Evolutionary conservation across 1,140 invertebrate species (phyloP), one percentile per base, ranked within the genome.

Genomic region (Drosophila persimilis): DNA sequence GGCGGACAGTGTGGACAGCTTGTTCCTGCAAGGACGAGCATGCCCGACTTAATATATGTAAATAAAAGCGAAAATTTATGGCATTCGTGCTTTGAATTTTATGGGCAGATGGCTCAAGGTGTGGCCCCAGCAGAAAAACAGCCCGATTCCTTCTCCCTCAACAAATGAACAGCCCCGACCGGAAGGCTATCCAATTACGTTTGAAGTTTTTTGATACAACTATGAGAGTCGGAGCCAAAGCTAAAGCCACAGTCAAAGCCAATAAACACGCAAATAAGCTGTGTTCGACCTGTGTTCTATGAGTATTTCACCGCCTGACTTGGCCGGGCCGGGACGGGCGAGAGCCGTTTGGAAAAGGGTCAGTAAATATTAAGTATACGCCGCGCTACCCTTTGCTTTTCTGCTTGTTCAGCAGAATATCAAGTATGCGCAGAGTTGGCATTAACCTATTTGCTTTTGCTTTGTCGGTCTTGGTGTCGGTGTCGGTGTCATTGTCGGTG

Each of bases 261-360:
- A 86, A 85, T 85, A 86, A 85, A 86, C 81, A 85, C 80, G 81
- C 81, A 81, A 85, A 86, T 85, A 86, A 86, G 73, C 77, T 67
- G 46, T 39, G 54, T 70, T 64, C 17, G 60, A 59, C 71, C 65
- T 71, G 58, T 59, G 39, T 54, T 67, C 43, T 26, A 35, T 35
- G 31, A 35, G 48, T 76, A 17, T 46, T 57, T 47, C 9, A 8
- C 9, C 29, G 11, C 31, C 20, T 20, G 20, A 2, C 20, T 20
- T 20, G 20, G 20, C 1, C 20, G 1, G 20, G 20, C 1, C 20
- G 20, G 20, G 20, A 1, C 20, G 20, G 24, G 24, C 24, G 0
- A 26, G 24, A 5, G 4, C 24, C 24, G 24, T 5, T 70, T 70
- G 73, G 9, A 66, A 66, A 55, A 44, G 43, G 55, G 63, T 70